Evolutionary conservation across 2,888 invertebrate species (phyloP).

Genomic region (Lamproptera curius): DNA sequence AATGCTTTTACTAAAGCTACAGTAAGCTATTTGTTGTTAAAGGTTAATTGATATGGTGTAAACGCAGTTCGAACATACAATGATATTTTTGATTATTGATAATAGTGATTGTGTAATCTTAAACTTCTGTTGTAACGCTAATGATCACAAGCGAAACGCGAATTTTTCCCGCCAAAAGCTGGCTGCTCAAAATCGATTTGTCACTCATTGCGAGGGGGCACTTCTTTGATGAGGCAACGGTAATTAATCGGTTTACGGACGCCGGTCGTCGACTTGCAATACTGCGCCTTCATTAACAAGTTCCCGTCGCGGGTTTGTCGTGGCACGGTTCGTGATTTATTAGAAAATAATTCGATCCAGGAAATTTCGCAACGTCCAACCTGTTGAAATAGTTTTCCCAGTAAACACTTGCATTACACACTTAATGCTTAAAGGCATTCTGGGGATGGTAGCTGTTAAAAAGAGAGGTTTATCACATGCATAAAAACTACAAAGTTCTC

Average conservation of each 20-base stretch:
- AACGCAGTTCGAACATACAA: too few relatives aligned
- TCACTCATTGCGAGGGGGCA: constrained; percentile 36
- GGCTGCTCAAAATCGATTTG: constrained; percentile 8
- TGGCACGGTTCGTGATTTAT: constrained; percentile 4
- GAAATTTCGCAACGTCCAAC: not conserved
- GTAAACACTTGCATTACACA: too few relatives aligned
- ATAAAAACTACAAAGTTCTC: too few relatives aligned
- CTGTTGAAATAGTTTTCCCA: not conserved
- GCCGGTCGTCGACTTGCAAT: constrained; percentile 28
- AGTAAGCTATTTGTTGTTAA: too few relatives aligned
- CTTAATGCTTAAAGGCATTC: too few relatives aligned
- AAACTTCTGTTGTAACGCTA: too few relatives aligned
- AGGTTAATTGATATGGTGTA: too few relatives aligned
- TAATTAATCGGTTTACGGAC: constrained; percentile 53
- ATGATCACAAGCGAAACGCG: too few relatives aligned
- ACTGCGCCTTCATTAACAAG: constrained; percentile 49
- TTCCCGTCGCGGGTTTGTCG: constrained; percentile 43
- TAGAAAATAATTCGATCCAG: not conserved
- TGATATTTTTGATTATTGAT: too few relatives aligned
- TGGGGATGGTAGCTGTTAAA: too few relatives aligned
- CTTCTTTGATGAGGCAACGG: constrained; percentile 54
- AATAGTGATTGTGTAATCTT: too few relatives aligned
- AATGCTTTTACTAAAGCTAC: not conserved
- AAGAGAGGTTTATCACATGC: too few relatives aligned
- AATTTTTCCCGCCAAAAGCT: constrained; percentile 6